phyloP scores from a whole-genome alignment of 2,888 invertebrate species.

The Lapara coniferarum region DNA sequence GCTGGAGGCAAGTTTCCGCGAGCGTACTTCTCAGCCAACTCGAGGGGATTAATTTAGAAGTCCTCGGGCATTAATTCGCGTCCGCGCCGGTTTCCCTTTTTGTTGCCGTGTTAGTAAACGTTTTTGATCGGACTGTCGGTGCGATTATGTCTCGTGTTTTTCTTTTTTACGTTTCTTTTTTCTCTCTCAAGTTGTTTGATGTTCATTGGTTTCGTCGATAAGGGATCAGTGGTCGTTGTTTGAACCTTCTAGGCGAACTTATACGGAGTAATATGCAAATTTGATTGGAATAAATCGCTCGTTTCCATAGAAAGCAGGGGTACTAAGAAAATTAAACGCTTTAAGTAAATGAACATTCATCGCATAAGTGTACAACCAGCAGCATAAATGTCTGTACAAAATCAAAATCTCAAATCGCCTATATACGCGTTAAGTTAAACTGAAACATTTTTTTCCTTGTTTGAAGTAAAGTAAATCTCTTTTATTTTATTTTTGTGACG shows the following conservation, averaged over 20 bases:
- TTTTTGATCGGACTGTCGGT: constrained; percentile 56
- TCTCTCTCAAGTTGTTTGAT: neutral
- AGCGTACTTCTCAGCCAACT: constrained; percentile 60
- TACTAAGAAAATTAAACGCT: constrained; percentile 33
- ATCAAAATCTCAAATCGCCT: too few species aligned
- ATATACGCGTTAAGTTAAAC: too few species aligned
- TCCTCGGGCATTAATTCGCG: constrained; percentile 67
- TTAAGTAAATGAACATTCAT: constrained; percentile 12
- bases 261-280: neutral
- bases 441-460: too few species aligned
- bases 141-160: constrained; percentile 51
- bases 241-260: neutral
- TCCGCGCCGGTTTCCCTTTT: constrained; percentile 65
- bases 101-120: constrained; percentile 47
- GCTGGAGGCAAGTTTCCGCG: constrained; percentile 48
- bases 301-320: constrained; percentile 26
- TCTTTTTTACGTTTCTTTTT: neutral
- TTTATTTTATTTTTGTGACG: too few species aligned
- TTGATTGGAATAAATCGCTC: neutral
- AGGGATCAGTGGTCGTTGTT: neutral
- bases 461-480: too few species aligned
- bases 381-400: too few species aligned
- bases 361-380: constrained; percentile 1
- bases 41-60: constrained; percentile 76
- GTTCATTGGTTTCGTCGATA: constrained; percentile 11